A percentile compares a stretch with the other conserved stretches of the same genome.
Evolutionary conservation across 2,797 vertebrate species (phyloP).

Genomic region (Helostoma temminkii): DNA sequence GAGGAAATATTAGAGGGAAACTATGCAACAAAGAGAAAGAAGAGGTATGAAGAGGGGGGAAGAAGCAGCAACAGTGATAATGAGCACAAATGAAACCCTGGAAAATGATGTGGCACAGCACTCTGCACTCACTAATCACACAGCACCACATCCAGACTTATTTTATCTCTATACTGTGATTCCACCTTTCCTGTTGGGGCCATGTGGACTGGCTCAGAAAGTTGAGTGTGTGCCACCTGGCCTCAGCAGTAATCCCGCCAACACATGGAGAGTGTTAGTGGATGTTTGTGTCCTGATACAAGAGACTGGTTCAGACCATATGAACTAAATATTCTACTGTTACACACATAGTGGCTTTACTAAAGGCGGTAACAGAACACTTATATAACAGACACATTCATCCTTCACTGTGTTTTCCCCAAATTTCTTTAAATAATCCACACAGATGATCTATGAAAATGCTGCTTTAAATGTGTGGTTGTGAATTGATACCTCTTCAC

Average conservation of each 20-base stretch:
- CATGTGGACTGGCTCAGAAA: slow-evolving; percentile 23
- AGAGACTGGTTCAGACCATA: background rate
- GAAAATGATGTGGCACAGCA: slow-evolving; percentile 12
- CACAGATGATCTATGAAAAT: background rate
- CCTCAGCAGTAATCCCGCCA: background rate
- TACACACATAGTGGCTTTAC: background rate
- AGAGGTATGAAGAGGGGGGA: background rate
- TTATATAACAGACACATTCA: background rate
- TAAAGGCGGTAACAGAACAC: background rate
- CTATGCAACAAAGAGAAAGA: slow-evolving; percentile 20
- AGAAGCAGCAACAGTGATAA: background rate
- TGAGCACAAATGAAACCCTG: slow-evolving; percentile 16
- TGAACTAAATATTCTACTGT: background rate
- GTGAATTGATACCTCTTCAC: too few species aligned
- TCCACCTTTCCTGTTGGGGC: background rate
- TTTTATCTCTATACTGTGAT: slow-evolving; percentile 19
- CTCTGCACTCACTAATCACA: slow-evolving; percentile 4
- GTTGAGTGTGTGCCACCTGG: slow-evolving; percentile 33
- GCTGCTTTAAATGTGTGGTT: background rate
- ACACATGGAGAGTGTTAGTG: slow-evolving; percentile 41
- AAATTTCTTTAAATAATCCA: background rate
- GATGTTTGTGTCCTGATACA: slow-evolving; percentile 13
- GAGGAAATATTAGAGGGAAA: slow-evolving; percentile 62
- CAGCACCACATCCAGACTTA: slow-evolving; percentile 4
- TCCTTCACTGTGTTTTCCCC: background rate